A percentile compares a stretch with the other conserved stretches of the same genome.
Evolutionary conservation across 2,888 invertebrate genomes (phyloP).

Genomic region (Leucophenga montana): DNA sequence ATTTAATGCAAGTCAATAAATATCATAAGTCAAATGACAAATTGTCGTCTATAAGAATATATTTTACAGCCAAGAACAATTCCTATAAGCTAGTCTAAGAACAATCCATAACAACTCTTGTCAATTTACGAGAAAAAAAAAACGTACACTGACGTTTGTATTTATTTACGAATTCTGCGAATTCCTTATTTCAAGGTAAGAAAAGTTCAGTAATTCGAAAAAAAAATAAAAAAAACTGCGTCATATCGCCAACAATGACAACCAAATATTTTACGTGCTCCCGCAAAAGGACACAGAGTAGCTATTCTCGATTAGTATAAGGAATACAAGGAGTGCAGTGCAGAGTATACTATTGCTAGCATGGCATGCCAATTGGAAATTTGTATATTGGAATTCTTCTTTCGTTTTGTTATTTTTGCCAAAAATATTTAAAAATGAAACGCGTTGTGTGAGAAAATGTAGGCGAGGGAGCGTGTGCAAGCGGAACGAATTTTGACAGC

Average conservation of each 20-base stretch:
- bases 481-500: too few relatives aligned
- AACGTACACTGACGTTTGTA: slow-evolving; percentile 36
- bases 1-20: background rate
- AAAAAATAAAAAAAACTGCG: slow-evolving; percentile 34
- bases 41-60: slow-evolving; percentile 21
- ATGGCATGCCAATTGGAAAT: slow-evolving; percentile 10
- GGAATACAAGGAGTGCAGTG: background rate
- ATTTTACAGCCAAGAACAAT: too few relatives aligned
- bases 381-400: background rate
- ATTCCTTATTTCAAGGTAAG: slow-evolving; percentile 19
- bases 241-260: slow-evolving; percentile 54
- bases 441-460: too few relatives aligned
- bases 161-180: too few relatives aligned
- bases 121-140: slow-evolving; percentile 61
- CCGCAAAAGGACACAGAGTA: slow-evolving; percentile 31
- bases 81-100: background rate
- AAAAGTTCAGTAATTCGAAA: background rate
- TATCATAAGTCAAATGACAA: slow-evolving; percentile 47
- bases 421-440: too few relatives aligned
- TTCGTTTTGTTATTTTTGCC: background rate
- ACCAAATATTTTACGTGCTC: slow-evolving; percentile 66
- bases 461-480: too few relatives aligned
- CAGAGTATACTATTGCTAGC: background rate
- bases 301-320: background rate
- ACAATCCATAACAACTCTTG: background rate